phyloP scores from a whole-genome alignment of 2,797 vertebrate genomes.

The Pterois miles region DNA sequence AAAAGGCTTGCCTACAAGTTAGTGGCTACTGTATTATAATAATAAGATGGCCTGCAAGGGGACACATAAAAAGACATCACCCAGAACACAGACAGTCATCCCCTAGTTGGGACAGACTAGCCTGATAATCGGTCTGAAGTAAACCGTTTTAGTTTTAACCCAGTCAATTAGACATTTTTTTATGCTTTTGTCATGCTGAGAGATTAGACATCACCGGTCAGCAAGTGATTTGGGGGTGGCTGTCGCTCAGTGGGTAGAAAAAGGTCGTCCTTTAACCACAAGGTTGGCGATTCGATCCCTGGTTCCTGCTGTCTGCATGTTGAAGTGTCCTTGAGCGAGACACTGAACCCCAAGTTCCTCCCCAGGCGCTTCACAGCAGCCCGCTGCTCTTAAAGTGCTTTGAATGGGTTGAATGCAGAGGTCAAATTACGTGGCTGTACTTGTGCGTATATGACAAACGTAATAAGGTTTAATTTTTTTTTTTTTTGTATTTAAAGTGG shows the following conservation, averaged over 20 bases:
- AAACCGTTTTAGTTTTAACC: not conserved
- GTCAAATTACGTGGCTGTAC: accelerated
- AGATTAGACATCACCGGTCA: too few relatives aligned
- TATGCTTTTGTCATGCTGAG: too few relatives aligned
- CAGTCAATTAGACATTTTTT: too few relatives aligned
- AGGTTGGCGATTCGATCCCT: too few relatives aligned
- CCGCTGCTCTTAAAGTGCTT: not conserved
- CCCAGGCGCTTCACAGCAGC: not conserved
- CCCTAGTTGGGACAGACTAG: not conserved
- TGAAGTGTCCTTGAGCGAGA: not conserved
- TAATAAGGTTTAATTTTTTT: too few relatives aligned
- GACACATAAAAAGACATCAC: slow-evolving; percentile 15
- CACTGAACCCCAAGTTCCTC: not conserved
- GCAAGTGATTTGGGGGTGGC: too few relatives aligned
- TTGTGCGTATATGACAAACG: accelerated
- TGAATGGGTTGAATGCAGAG: not conserved
- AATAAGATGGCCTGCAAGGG: slow-evolving; percentile 18
- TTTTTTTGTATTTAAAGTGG: too few relatives aligned
- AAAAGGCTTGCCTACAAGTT: slow-evolving; percentile 26
- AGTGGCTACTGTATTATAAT: slow-evolving; percentile 12
- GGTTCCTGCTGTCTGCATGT: not conserved
- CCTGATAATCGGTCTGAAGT: not conserved
- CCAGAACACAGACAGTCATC: not conserved
- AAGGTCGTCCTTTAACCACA: too few relatives aligned
- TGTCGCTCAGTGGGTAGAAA: too few relatives aligned